phyloP scores from a whole-genome alignment of 2,113 vertebrate genomes.

The Mus spicilegus region DNA sequence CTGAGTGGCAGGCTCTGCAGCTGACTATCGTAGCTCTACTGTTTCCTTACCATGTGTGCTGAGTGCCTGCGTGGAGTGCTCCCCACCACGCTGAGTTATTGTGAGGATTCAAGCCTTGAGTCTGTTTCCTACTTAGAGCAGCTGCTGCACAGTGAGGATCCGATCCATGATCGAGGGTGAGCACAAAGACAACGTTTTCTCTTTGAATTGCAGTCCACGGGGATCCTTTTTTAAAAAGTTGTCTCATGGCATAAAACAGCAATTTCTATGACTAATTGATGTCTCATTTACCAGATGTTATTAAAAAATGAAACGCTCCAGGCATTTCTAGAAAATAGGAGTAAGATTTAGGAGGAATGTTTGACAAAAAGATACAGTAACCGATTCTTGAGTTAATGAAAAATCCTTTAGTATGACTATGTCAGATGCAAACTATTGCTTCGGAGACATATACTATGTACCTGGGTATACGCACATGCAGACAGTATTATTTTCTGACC shows the following conservation, averaged over 20 bases:
- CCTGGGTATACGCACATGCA: neutral
- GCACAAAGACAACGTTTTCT: neutral
- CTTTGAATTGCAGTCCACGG: neutral
- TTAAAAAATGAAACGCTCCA: neutral
- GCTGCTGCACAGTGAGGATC: neutral
- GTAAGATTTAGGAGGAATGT: slow-evolving; percentile 5
- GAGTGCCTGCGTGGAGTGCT: neutral
- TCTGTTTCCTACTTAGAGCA: neutral
- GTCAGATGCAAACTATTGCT: neutral
- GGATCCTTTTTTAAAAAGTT: neutral
- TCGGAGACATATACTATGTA: neutral
- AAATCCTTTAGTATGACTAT: neutral
- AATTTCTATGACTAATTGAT: neutral
- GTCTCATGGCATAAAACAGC: neutral
- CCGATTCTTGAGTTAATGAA: neutral
- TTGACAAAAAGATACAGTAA: neutral
- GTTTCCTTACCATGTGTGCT: neutral
- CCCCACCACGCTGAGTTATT: neutral
- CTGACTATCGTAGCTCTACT: neutral
- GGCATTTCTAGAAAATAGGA: slow-evolving; percentile 8
- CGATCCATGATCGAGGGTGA: neutral
- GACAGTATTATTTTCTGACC: neutral
- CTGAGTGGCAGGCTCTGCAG: neutral
- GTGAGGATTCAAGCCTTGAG: neutral
- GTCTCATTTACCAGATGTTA: neutral